Conservation (phyloP, 2,113 vertebrate species). For the Thamnophis sirtalis region DNA sequence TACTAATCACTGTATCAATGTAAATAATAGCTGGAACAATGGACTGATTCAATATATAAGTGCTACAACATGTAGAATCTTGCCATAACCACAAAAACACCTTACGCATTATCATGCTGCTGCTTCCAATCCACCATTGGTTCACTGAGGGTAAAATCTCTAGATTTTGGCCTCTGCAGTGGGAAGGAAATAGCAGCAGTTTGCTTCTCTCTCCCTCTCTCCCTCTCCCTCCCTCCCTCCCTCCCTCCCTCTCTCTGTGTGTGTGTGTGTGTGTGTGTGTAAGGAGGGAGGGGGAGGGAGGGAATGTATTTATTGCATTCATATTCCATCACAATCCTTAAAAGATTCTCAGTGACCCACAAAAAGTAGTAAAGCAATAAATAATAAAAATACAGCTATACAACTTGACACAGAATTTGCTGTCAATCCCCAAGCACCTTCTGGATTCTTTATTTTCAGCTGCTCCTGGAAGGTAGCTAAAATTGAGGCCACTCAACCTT, state of each 20-base stretch:
- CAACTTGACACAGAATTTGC: neutral
- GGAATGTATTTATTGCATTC: neutral
- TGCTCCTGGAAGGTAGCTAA: neutral
- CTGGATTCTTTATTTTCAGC: neutral
- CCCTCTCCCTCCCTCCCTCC: too few species aligned
- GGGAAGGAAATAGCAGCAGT: neutral
- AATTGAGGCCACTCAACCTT: neutral
- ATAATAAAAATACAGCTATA: neutral
- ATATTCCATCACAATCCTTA: neutral
- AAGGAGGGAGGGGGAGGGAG: neutral
- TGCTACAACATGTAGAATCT: neutral
- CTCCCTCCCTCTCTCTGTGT: too few species aligned
- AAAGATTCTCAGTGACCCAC: neutral
- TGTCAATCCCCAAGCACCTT: neutral
- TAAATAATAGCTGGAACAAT: neutral
- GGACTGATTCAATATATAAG: neutral
- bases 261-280: too few species aligned
- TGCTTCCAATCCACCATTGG: neutral
- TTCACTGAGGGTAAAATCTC: neutral
- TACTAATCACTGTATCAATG: neutral
- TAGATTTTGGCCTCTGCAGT: neutral
- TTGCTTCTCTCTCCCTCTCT: too few species aligned
- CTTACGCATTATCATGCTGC: neutral
- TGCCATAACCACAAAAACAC: neutral
- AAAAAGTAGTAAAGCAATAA: neutral